These are phyloP conservation scores for Alexandromys fortis DNA, from an alignment of 2,113 vertebrate genomes.

Conservation along the genomic window DNA sequence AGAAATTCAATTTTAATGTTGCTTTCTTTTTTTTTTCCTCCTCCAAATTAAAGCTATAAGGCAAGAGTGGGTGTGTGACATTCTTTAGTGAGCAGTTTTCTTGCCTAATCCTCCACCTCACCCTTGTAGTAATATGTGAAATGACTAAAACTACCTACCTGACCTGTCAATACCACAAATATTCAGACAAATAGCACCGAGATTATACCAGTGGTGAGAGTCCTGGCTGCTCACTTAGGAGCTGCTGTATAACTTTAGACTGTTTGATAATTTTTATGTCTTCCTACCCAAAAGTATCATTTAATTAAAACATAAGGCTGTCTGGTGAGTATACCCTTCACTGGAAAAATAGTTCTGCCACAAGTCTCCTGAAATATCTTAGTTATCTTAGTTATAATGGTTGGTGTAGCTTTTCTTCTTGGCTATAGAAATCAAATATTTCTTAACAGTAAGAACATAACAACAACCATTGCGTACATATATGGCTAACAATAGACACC, in stretches of 20 bases:
- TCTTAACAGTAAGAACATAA: not conserved
- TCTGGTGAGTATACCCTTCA: not conserved
- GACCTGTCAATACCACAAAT: not conserved
- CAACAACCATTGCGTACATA: not conserved
- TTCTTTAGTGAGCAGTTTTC: conserved; percentile 37
- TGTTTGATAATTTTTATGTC: not conserved
- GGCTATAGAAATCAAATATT: not conserved
- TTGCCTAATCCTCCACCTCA: not conserved
- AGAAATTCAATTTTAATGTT: not conserved
- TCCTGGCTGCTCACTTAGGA: not conserved
- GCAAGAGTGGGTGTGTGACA: conserved; percentile 23
- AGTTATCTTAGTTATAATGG: not conserved
- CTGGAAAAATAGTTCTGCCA: not conserved
- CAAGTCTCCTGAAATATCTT: not conserved
- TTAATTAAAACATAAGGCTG: not conserved
- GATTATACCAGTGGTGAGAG: not conserved
- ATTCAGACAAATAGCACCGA: conserved; percentile 25
- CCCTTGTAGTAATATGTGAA: not conserved
- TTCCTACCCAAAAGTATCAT: not conserved
- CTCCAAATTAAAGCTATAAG: not conserved
- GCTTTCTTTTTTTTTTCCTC: not conserved
- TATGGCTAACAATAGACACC: not conserved
- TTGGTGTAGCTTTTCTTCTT: not conserved
- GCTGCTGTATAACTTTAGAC: not conserved
- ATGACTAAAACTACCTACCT: conserved; percentile 11